phyloP scores from a whole-genome alignment of 2,113 vertebrate genomes.

The Rutilus rutilus region DNA sequence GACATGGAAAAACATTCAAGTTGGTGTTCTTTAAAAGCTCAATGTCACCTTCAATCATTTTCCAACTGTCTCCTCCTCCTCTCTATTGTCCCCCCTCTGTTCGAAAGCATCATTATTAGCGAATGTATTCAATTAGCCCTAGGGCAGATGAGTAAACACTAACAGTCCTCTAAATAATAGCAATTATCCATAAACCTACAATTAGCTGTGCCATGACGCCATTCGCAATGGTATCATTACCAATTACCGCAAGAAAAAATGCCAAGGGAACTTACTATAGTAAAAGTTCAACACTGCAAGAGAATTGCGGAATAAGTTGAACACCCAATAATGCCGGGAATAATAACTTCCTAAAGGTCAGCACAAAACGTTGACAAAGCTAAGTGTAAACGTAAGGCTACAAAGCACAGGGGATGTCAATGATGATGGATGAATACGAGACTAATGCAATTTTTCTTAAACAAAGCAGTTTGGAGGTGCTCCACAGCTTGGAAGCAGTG shows the following conservation, averaged over 20 bases:
- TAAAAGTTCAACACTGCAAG: slow-evolving; percentile 10
- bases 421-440: slow-evolving; percentile 65
- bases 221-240: slow-evolving; percentile 41
- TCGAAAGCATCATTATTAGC: slow-evolving; percentile 15
- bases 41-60: slow-evolving; percentile 21
- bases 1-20: slow-evolving; percentile 1
- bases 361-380: slow-evolving; percentile 66
- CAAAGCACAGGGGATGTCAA: slow-evolving; percentile 66
- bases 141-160: slow-evolving; percentile 47
- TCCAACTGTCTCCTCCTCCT: background rate
- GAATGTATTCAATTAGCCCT: slow-evolving; percentile 45
- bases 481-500: slow-evolving; percentile 69
- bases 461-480: slow-evolving; percentile 75
- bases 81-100: background rate
- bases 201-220: slow-evolving; percentile 46
- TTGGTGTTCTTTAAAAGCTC: background rate
- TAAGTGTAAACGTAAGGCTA: slow-evolving; percentile 62
- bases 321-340: slow-evolving; percentile 54
- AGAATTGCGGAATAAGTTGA: slow-evolving; percentile 39
- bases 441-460: slow-evolving; percentile 62
- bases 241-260: slow-evolving; percentile 1
- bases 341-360: slow-evolving; percentile 65
- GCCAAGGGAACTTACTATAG: background rate
- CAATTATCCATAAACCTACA: slow-evolving; percentile 57
- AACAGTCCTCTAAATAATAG: slow-evolving; percentile 47